phyloP scores from a whole-genome alignment of 30 jellyfish, hydroid and myxozoan genomes.

The Aurelia sp. region DNA sequence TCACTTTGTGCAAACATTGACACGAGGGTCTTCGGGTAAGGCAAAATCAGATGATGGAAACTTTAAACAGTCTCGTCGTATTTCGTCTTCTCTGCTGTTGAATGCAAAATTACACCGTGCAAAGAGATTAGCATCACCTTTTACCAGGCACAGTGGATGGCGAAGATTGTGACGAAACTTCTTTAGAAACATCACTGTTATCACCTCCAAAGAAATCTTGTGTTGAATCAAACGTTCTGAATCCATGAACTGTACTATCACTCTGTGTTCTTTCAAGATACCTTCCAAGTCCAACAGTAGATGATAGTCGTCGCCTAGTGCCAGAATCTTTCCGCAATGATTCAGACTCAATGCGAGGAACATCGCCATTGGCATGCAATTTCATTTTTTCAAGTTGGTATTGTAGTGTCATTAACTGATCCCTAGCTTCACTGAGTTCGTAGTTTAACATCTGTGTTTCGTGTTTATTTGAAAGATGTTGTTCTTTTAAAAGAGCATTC shows the following conservation, averaged over 20 bases:
- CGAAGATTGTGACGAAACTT: no score
- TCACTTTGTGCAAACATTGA: no score
- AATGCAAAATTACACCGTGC: not conserved
- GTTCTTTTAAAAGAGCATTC: constrained; percentile 58
- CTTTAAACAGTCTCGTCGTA: not conserved
- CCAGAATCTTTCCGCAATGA: no score
- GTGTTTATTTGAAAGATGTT: constrained; percentile 51
- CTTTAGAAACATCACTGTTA: no score
- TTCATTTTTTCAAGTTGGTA: constrained; percentile 39
- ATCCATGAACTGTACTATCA: constrained; percentile 56
- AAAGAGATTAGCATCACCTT: no score
- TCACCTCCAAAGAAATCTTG: constrained; percentile 4
- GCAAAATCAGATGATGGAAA: no score
- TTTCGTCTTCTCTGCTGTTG: not conserved
- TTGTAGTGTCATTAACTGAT: constrained; percentile 41
- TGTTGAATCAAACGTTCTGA: constrained; percentile 59
- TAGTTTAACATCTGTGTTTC: constrained; percentile 25
- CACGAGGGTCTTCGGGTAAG: no score
- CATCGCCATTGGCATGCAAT: not conserved
- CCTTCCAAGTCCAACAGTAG: not conserved
- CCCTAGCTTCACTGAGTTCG: constrained; percentile 39
- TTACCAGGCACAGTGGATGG: no score
- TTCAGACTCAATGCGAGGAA: no score
- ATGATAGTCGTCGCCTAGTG: no score
- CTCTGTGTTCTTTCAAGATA: constrained; percentile 41